Evolutionary conservation across 2,113 vertebrate genomes (phyloP).

Genomic region (Pseudorhombus dupliciocellatus): DNA sequence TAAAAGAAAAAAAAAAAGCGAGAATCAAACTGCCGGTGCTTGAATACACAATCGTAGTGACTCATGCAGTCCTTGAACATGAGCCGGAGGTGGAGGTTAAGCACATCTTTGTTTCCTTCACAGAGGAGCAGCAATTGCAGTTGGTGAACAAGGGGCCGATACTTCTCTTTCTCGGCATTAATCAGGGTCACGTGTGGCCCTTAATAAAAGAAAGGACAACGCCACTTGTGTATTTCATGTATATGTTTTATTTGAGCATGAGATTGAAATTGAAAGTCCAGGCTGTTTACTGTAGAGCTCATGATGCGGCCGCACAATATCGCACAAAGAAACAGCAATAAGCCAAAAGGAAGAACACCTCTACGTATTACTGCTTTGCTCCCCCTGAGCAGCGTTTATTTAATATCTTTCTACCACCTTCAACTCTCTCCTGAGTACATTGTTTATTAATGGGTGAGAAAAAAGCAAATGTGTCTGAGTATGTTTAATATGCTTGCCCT

Average conservation of each 20-base stretch:
- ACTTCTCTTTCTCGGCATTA: slow-evolving; percentile 10
- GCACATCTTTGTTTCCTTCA: slow-evolving; percentile 23
- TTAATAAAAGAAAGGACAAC: slow-evolving; percentile 7
- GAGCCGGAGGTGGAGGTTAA: slow-evolving; percentile 1
- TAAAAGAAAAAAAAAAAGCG: neutral
- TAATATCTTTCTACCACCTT: neutral
- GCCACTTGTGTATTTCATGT: neutral
- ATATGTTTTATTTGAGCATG: slow-evolving; percentile 16
- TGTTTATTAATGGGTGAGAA: neutral
- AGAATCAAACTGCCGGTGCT: slow-evolving; percentile 3
- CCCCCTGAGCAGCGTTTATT: too few relatives aligned
- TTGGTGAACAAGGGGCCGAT: slow-evolving; percentile 2
- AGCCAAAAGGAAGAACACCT: too few relatives aligned
- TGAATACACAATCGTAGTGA: slow-evolving; percentile 12
- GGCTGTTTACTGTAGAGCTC: neutral
- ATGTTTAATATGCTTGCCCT: neutral
- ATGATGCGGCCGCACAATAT: neutral
- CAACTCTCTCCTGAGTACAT: neutral
- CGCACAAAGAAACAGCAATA: neutral
- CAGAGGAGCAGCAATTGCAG: slow-evolving; percentile 26
- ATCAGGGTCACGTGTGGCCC: slow-evolving; percentile 13
- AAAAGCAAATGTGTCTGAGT: neutral
- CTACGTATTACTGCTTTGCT: too few relatives aligned
- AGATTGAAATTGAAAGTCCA: slow-evolving; percentile 3
- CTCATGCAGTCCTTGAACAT: slow-evolving; percentile 18